Evolutionary conservation across 2,113 vertebrate species (phyloP).

Genomic region (Gila orcuttii): DNA sequence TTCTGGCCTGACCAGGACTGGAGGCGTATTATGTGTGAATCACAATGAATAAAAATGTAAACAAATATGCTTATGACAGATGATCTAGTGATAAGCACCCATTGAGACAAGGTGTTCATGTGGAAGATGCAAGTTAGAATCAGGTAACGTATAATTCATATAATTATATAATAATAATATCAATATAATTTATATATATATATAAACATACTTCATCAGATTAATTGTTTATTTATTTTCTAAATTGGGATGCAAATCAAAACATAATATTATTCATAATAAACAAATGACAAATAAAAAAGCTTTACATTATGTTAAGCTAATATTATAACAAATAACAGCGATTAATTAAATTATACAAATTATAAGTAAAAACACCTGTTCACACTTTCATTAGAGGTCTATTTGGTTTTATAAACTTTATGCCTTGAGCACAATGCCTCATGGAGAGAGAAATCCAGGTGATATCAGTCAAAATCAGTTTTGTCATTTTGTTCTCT

Average conservation of each 20-base stretch:
- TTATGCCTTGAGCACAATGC: neutral
- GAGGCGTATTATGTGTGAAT: neutral
- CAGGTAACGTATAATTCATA: too few relatives aligned
- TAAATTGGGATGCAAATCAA: too few relatives aligned
- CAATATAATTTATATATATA: too few relatives aligned
- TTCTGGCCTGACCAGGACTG: slow-evolving; percentile 15
- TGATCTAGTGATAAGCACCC: neutral
- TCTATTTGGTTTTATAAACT: neutral
- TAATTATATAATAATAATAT: too few relatives aligned
- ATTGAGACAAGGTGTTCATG: neutral
- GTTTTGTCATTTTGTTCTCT: neutral
- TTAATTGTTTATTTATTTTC: too few relatives aligned
- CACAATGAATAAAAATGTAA: slow-evolving; percentile 10
- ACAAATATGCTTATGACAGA: neutral
- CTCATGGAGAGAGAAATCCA: slow-evolving; percentile 17
- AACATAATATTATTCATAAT: too few relatives aligned
- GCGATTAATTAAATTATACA: neutral
- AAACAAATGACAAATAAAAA: too few relatives aligned
- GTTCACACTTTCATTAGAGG: neutral
- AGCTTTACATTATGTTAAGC: too few relatives aligned
- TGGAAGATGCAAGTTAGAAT: too few relatives aligned
- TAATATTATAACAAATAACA: neutral
- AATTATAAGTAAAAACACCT: neutral
- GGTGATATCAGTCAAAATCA: slow-evolving; percentile 43
- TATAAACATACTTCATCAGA: too few relatives aligned